Evolutionary conservation across 2,797 vertebrate species (phyloP), one percentile per base, ranked within the genome.

Genomic region (Peromyscus nudipes): DNA sequence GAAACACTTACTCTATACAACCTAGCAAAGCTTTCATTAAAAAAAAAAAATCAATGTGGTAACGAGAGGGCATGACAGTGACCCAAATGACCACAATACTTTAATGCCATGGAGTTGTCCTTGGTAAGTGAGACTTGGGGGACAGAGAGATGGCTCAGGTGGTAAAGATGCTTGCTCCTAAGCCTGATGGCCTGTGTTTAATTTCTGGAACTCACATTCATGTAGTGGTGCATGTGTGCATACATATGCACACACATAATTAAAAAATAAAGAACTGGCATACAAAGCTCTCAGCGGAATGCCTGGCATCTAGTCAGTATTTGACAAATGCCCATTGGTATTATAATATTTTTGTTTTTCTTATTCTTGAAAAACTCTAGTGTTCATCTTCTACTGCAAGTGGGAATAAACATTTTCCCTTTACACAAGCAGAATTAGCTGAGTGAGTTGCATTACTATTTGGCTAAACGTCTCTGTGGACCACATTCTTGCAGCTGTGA

Each of bases 391-490:
- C 76, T 65, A 5, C 52, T 76, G 37, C 21, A 62, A 71, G 55
- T 85, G 71, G 46, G 77, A 25, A 27, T 21, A 69, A 62, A 69
- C 76, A 46, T 81, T 92, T 96, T 67, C 92, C 52, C 67, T 82
- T 57, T 67, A 85, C 87, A 96, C 40, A 82, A 92, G 91, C 34
- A 79, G 95, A 95, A 95, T 94, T 94, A 97, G 83, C 93, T 43
- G 64, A 97, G 85, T 85, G 62, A 98, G 94, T 90, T 82, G 79
- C 69, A 73, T 97, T 95, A 76, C 92, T 96, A 93, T 96, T 94
- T 92, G 82, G 79, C 90, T 95, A 97, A 97, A 97, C 80, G 87
- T 94, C 96, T 96, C 95, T 83, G 69, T 55, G 94, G 97, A 67
- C 43, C 40, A 37, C 43, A 52, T 91, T 97, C 96, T 87, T 6